phyloP scores from a whole-genome alignment of 2,888 invertebrate genomes.

The Cordylochernes scorpioides region DNA sequence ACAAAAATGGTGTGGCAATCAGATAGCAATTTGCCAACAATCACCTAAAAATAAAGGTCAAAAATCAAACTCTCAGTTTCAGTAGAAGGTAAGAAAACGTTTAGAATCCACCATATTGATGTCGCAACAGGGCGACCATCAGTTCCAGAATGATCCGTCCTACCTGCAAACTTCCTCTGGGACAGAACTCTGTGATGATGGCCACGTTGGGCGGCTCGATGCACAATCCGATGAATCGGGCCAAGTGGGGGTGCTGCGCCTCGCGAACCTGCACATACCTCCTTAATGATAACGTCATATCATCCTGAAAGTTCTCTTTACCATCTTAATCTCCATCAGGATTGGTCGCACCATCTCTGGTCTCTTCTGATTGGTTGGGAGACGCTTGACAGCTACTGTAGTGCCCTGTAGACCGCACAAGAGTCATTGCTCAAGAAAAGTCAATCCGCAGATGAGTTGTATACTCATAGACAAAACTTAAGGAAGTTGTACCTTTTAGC shows the following conservation, averaged over 20 bases:
- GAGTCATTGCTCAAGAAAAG: neutral
- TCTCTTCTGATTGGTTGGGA: conserved; percentile 12
- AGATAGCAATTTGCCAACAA: too few species aligned
- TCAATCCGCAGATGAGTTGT: too few species aligned
- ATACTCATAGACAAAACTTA: too few species aligned
- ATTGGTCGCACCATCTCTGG: conserved; percentile 15
- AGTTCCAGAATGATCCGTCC: conserved; percentile 15
- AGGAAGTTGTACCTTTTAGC: too few species aligned
- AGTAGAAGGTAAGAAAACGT: too few species aligned
- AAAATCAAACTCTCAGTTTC: too few species aligned
- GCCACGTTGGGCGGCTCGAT: conserved; percentile 68
- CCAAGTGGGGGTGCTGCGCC: conserved; percentile 79
- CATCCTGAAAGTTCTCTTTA: too few species aligned
- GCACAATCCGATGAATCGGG: conserved; percentile 80
- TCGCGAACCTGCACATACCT: conserved; percentile 36
- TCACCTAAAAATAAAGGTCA: too few species aligned
- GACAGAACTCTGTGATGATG: conserved; percentile 87
- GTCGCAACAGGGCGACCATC: too few species aligned
- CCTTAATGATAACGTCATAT: too few species aligned
- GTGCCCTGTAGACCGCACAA: conserved; percentile 10
- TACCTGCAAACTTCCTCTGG: conserved; percentile 88
- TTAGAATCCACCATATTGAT: too few species aligned
- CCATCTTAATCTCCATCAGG: conserved; percentile 17
- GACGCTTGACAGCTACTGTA: conserved; percentile 15
- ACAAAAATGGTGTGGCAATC: too few species aligned